Evolutionary conservation across 2,888 invertebrate species (phyloP), one percentile per base, ranked within the genome.

Genomic region (Amiota mariae): DNA sequence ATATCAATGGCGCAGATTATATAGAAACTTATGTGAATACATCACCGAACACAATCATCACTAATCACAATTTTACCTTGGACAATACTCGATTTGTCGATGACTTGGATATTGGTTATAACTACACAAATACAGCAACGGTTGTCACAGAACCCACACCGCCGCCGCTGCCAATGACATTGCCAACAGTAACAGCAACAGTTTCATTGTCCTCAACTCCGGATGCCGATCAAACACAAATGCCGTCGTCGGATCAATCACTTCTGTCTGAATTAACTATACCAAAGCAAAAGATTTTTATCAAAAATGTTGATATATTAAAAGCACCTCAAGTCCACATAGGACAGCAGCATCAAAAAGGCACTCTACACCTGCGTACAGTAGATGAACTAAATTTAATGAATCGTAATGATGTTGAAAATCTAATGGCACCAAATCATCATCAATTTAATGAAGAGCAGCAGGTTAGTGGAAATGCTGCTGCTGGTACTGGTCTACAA

Each of bases 341-440:
- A 13, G 68, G 68, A 9, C 59, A 59, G 12, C 59, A 72, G 4
- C 72, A 72, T 9, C 83, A 86, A 12, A 81, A 87, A 2, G 87
- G 87, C n/a, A 88, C 88, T 0, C 76, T 90, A 1, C 90, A 90
- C 73, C 81, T 90, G 46, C 87, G 90, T 24, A 90, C 90, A 0
- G 90, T 90, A 0, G 90, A 90, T 68, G 90, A 90, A 76, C 77
- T 90, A 13, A 90, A 90, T 79, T 79, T 90, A 49, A 89, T 90
- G 88, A 89, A 89, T 57, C 87, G 88, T 72, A 89, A 86, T 72
- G 89, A 90, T 70, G 89, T 90, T 20, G 88, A 89, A 79, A 88
- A 88, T 73, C 75, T 90, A 12, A 88, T 89, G 67, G 88, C 87
- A 15, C 89, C 89, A 0, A 82, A 88, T 75, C 79, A 87, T 75